Percentiles rank a stretch among this genome's conserved stretches.
Evolutionary conservation across 64 coral and sea anemone genomes (phyloP).

Genomic region (Hydrozoanthus tunicans): DNA sequence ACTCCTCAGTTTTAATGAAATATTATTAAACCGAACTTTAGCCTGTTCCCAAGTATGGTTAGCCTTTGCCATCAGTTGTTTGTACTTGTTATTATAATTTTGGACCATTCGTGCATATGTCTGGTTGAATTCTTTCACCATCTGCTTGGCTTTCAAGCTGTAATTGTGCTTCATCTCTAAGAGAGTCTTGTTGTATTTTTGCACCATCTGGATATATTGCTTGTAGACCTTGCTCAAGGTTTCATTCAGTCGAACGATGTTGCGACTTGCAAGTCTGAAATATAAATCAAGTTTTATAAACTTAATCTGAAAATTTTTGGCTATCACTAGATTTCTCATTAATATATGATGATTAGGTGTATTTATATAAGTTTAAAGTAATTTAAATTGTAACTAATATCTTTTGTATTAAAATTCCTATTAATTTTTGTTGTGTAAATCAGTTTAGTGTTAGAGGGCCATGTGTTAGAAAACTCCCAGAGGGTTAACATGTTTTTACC

Average conservation of each 20-base stretch:
- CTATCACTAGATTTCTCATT: not conserved
- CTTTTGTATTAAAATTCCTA: too few species aligned
- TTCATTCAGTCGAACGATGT: constrained; percentile 48
- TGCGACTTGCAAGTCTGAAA: constrained; percentile 55
- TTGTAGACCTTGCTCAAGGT: not conserved
- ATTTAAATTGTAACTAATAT: too few species aligned
- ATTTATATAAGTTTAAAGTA: too few species aligned
- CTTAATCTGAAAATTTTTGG: not conserved
- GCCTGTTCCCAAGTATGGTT: not conserved
- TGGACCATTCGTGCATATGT: not conserved
- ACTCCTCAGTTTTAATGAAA: not conserved
- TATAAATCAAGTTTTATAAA: not conserved
- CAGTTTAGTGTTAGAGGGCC: too few species aligned
- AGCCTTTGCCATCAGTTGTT: not conserved
- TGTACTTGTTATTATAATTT: not conserved
- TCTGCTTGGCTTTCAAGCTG: not conserved
- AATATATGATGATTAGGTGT: too few species aligned
- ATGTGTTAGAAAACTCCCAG: too few species aligned
- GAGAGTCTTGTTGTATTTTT: constrained; percentile 26
- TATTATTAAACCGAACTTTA: not conserved
- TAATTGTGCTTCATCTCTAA: not conserved
- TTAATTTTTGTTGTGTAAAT: too few species aligned
- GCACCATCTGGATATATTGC: not conserved
- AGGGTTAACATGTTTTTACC: too few species aligned
- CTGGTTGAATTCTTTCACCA: constrained; percentile 27